Evolutionary conservation across 1,140 invertebrate species (phyloP), one percentile per base, ranked within the genome.

Genomic region (Lucilia sericata): DNA sequence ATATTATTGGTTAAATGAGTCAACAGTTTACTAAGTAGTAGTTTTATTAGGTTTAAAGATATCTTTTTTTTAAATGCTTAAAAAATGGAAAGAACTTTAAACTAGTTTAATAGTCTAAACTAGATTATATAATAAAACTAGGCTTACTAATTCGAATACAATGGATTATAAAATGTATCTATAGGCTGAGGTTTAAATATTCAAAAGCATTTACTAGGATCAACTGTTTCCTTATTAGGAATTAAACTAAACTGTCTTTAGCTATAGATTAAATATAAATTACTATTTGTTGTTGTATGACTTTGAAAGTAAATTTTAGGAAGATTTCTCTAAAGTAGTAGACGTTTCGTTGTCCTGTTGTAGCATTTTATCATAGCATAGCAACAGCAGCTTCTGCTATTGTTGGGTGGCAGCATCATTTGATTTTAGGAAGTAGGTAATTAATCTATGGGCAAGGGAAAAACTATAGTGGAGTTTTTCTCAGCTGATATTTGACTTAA

Each of bases 391-490:
- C 82, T 21, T 74, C 60, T 25, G 83, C 74, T 34, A 34, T 70
- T 83, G 82, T 36, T 81, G 60, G 4, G 84, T 83, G 55, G 75
- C 74, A 49, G 84, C 82, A 42, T 85, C 84, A 51, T 83, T 85
- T 3, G 83, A 82, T 78, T 84, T 85, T n/a, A 85, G 70, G 82
- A 85, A 85, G 30, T 85, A 85, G 7, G 92, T 93, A 0, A 94
- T 86, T 5, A 94, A 85, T 97, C 96, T 85, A 97, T 95, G 14
- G 96, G 96, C 82, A 97, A 87, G 2, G 97, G 97, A 91, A 98
- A 98, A n/a, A 98, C 95, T 85, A 98, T 98, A 0, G 97, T 98
- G 0, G 96, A 97, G 90, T 97, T 98, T 91, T 98, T 97, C 92
- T 98, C 97, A 5, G 96, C 96, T 19, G 96, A 96, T 84, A 98